Base-by-base conservation (phyloP, 2,888 invertebrate species). In the Acrobasis repandana region DNA sequence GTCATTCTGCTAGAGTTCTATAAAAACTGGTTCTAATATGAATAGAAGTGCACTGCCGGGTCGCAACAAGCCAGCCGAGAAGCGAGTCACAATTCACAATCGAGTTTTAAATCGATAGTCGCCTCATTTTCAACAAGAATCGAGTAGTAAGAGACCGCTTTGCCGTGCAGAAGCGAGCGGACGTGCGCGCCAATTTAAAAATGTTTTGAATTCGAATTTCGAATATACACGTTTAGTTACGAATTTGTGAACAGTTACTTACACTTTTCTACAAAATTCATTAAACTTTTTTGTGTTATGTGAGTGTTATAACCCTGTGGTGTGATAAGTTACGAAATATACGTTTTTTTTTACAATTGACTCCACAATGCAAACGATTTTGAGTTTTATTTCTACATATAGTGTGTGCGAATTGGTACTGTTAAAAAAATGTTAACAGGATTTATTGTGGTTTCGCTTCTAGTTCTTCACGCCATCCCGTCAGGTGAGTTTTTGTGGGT, bases 341-440 rank as follows among this genome's bases (percentile, higher is more conserved):
- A 71, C 65, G 65, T 67, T 66, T 72, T 67, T 76, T 76, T 71
- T 74, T 72, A 65, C 68, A 75, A 73, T 74, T 63, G 69, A 74
- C 75, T 77, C 72, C 84, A 89, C 85, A 76, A 90, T 90, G 90
- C 85, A 82, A 86, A 85, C 80, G 76, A 77, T 83, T 85, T 73
- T 83, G 73, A 74, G 77, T 84, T 81, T 78, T 82, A 79, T 80
- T 71, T 78, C 71, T 72, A 79, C 76, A 71, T 79, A 75, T 67
- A 79, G 81, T 85, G 84, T 81, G 78, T 78, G 75, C 72, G 78
- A 76, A 78, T 82, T 82, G 63, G 76, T 77, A 80, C 74, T 79
- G 73, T 75, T 83, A 72, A 75, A 78, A 91, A 84, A 83, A 91
- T 91, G 91, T 86, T 90, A 77, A 88, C 81, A 77, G 88, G 84